Percentiles rank a stretch among this genome's conserved stretches.
phyloP scores from a whole-genome alignment of 2,888 invertebrate genomes.

The Seira ritae region DNA sequence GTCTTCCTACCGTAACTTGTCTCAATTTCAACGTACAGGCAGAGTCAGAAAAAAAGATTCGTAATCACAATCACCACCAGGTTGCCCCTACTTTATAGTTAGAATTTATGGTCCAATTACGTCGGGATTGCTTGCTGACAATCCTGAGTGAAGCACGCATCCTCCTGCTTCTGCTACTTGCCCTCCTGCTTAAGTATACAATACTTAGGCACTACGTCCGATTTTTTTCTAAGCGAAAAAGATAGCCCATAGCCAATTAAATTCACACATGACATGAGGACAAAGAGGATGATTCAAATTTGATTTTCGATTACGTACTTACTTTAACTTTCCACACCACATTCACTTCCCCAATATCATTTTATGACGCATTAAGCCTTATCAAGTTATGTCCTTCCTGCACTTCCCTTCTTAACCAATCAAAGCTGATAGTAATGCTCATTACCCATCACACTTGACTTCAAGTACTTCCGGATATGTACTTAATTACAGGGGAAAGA shows the following conservation, averaged over 20 bases:
- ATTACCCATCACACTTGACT: too few relatives aligned
- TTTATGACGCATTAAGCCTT: conserved; percentile 39
- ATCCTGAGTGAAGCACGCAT: conserved; percentile 34
- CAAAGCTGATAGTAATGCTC: too few relatives aligned
- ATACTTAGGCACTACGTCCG: background rate
- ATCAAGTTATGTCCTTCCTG: too few relatives aligned
- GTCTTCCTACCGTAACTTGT: background rate
- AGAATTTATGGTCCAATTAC: conserved; percentile 66
- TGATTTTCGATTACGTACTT: background rate
- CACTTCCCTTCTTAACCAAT: too few relatives aligned
- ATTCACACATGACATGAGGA: conserved; percentile 59
- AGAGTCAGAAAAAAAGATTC: conserved; percentile 6
- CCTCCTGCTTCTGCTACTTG: conserved; percentile 1
- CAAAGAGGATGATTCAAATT: conserved; percentile 36
- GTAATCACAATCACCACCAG: conserved; percentile 30
- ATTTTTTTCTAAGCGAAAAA: conserved; percentile 13
- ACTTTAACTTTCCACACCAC: background rate
- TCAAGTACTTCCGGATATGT: too few relatives aligned
- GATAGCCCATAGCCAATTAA: conserved; percentile 61
- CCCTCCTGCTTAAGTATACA: background rate
- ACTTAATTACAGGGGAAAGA: too few relatives aligned
- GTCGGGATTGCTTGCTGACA: conserved; percentile 40
- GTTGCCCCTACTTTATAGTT: conserved; percentile 50
- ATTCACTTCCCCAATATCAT: conserved; percentile 28
- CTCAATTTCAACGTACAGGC: conserved; percentile 12